A percentile compares a stretch with the other conserved stretches of the same genome.
Conservation (phyloP, 2,888 invertebrate genomes). For the Portevinia maculata region DNA sequence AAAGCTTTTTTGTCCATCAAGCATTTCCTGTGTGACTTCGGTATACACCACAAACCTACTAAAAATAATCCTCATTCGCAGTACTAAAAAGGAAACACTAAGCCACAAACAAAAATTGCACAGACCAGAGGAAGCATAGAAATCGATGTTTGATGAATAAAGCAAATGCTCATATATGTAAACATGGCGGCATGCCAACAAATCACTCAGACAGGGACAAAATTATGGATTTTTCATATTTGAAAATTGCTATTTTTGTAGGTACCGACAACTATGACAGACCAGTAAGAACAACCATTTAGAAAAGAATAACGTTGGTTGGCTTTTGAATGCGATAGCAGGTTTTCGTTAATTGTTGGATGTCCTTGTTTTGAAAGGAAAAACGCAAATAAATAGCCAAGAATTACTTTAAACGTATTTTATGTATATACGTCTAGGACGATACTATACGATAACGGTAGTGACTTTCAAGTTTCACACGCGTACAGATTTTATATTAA, state of each 20-base stretch:
- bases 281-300: too few species aligned
- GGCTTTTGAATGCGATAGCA: too few species aligned
- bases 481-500: too few species aligned
- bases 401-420: too few species aligned
- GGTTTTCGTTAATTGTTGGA: too few species aligned
- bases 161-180: neutral
- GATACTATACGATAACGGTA: too few species aligned
- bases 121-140: neutral
- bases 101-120: conserved; percentile 2
- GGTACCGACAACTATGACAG: neutral
- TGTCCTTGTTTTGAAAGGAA: too few species aligned
- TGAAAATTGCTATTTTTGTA: conserved; percentile 3
- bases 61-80: neutral
- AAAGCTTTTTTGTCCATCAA: neutral
- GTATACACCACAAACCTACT: neutral
- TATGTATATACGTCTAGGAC: too few species aligned
- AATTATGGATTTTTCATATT: conserved; percentile 28
- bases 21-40: too few species aligned
- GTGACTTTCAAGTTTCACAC: too few species aligned
- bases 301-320: too few species aligned
- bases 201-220: conserved; percentile 46
- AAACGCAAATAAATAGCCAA: too few species aligned
- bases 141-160: conserved; percentile 14
- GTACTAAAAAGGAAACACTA: conserved; percentile 5
- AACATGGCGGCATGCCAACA: conserved; percentile 42